Conservation (phyloP, 1,140 invertebrate species). For the Brachystomella parvula region DNA sequence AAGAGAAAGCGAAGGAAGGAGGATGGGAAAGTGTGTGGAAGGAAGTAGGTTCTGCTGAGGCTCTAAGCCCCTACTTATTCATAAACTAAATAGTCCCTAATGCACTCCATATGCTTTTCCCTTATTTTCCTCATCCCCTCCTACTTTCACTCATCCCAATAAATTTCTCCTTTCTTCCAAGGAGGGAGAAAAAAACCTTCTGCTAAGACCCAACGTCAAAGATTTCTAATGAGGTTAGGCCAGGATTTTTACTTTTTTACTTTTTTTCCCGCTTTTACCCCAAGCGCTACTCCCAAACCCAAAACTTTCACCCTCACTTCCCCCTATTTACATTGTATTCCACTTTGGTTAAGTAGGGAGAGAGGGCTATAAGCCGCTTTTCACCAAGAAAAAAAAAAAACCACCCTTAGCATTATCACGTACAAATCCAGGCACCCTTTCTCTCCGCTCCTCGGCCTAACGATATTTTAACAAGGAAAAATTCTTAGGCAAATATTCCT, state of each 20-base stretch:
- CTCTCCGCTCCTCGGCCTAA: too few species aligned
- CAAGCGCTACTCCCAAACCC: not conserved
- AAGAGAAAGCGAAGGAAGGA: not conserved
- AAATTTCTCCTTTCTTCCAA: too few species aligned
- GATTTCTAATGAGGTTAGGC: slow-evolving; percentile 1
- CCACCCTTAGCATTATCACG: too few species aligned
- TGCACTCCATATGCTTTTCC: slow-evolving; percentile 4
- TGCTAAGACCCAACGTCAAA: too few species aligned
- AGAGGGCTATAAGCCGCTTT: not conserved
- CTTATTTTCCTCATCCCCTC: not conserved
- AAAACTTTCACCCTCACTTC: not conserved
- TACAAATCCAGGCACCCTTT: too few species aligned
- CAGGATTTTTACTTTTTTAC: not conserved
- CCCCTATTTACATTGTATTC: slow-evolving; percentile 6
- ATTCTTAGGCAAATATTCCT: too few species aligned
- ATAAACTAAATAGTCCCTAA: slow-evolving; percentile 7
- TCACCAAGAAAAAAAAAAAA: too few species aligned
- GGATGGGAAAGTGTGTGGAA: not conserved
- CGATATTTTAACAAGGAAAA: too few species aligned
- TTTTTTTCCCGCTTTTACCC: not conserved
- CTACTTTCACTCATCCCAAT: too few species aligned
- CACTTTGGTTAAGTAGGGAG: not conserved
- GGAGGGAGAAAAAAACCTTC: too few species aligned
- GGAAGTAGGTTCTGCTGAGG: not conserved
- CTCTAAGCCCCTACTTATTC: slow-evolving; percentile 7